Percentiles rank a stretch among this genome's conserved stretches.
Conservation (phyloP, 2,797 vertebrate species). For the Gambelia wislizenii region DNA sequence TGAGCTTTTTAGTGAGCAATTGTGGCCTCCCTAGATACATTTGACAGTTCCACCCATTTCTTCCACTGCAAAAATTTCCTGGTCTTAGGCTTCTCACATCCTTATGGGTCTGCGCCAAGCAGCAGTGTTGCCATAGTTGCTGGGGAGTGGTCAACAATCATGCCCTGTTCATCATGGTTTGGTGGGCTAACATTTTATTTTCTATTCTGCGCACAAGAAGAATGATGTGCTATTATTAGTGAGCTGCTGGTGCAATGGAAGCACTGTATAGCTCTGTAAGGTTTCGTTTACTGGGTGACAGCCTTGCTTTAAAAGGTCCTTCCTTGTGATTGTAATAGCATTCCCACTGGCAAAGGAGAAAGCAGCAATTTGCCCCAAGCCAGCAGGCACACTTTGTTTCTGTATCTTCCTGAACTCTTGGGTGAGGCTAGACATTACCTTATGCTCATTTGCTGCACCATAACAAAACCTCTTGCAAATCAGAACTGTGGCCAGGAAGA, state of each 20-base stretch:
- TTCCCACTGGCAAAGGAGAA: slow-evolving; percentile 1
- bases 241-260: background rate
- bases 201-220: background rate
- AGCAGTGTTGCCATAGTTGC: background rate
- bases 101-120: background rate
- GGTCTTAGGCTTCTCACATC: background rate
- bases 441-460: background rate
- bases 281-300: background rate
- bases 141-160: background rate
- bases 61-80: too few relatives aligned
- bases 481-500: background rate
- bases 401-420: background rate
- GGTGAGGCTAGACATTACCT: background rate
- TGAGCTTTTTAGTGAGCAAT: background rate
- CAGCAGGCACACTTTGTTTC: background rate
- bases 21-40: background rate
- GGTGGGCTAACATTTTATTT: background rate
- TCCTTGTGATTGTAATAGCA: background rate
- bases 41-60: background rate
- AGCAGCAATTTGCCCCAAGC: slow-evolving; percentile 7
- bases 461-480: background rate
- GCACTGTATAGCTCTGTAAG: background rate
- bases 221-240: background rate
- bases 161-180: background rate
- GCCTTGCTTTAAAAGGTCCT: background rate